Conservation (phyloP, 1,140 invertebrate genomes). For the Drosophila ogumai region DNA sequence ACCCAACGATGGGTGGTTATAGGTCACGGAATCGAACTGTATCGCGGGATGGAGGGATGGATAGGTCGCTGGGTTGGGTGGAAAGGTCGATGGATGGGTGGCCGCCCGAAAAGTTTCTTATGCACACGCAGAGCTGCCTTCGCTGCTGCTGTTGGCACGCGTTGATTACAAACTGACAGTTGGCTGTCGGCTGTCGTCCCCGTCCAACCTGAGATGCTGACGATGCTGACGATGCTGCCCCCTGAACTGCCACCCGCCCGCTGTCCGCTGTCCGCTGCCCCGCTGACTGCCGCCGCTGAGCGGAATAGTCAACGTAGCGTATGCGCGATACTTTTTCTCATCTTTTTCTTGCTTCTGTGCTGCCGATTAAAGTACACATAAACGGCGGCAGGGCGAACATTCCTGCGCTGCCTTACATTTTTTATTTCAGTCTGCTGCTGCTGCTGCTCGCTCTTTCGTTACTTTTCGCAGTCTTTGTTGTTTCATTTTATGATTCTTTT, state of each 20-base stretch:
- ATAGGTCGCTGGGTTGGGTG: neutral
- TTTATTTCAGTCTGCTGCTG: slow-evolving; percentile 23
- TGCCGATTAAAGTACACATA: slow-evolving; percentile 77
- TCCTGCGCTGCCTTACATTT: slow-evolving; percentile 45
- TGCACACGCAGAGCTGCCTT: slow-evolving; percentile 53
- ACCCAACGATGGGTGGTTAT: slow-evolving; percentile 25
- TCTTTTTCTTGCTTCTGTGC: slow-evolving; percentile 33
- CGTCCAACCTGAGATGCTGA: slow-evolving; percentile 43
- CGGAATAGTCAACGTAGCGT: slow-evolving; percentile 60
- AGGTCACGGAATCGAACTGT: slow-evolving; percentile 23
- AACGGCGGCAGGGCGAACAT: slow-evolving; percentile 49
- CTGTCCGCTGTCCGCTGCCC: neutral
- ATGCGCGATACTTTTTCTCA: slow-evolving; percentile 67
- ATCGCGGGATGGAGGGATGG: neutral
- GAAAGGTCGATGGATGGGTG: neutral
- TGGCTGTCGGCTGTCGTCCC: slow-evolving; percentile 36
- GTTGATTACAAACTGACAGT: slow-evolving; percentile 72
- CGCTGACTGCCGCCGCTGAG: neutral
- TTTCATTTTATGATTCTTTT: slow-evolving; percentile 39
- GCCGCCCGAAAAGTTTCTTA: slow-evolving; percentile 43
- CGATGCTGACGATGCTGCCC: slow-evolving; percentile 19
- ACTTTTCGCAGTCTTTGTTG: slow-evolving; percentile 23
- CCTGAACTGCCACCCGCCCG: slow-evolving; percentile 2
- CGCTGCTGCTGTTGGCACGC: slow-evolving; percentile 47
- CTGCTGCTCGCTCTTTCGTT: slow-evolving; percentile 15